Conservation (phyloP, 2,113 vertebrate species). For the Seriola dumerili region DNA sequence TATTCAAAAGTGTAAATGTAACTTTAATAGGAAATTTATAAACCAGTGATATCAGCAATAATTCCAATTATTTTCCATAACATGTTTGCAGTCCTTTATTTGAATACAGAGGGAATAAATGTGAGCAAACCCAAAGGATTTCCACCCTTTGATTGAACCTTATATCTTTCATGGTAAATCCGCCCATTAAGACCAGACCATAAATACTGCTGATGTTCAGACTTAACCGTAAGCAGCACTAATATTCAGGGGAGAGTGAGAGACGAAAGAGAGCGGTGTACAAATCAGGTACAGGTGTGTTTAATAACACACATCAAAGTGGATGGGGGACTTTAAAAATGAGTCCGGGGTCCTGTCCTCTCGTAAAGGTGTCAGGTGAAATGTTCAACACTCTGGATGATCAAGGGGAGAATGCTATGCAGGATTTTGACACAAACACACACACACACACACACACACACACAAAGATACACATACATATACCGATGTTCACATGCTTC, state of each 20-base stretch:
- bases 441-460: slow-evolving; percentile 21
- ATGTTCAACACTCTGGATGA: slow-evolving; percentile 77
- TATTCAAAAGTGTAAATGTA: slow-evolving; percentile 15
- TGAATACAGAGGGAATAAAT: background rate
- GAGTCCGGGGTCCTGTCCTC: slow-evolving; percentile 77
- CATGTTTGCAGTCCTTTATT: background rate
- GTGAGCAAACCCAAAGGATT: background rate
- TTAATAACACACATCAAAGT: slow-evolving; percentile 82
- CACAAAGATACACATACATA: slow-evolving; percentile 18
- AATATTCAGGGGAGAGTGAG: slow-evolving; percentile 42
- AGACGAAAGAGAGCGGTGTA: slow-evolving; percentile 58
- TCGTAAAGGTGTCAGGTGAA: slow-evolving; percentile 84
- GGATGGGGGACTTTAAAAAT: slow-evolving; percentile 65
- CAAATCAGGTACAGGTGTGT: slow-evolving; percentile 80
- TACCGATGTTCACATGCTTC: slow-evolving; percentile 10
- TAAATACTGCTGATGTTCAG: slow-evolving; percentile 63
- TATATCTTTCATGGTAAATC: slow-evolving; percentile 34
- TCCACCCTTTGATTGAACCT: slow-evolving; percentile 29
- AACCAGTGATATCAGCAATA: background rate
- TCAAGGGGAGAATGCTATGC: slow-evolving; percentile 73
- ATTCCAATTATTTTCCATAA: background rate
- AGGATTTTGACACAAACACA: slow-evolving; percentile 43
- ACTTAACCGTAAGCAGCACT: slow-evolving; percentile 45
- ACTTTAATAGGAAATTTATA: background rate
- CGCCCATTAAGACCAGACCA: slow-evolving; percentile 52